Conservation (phyloP, 2,888 invertebrate species). For the Cerceris ruficornis region DNA sequence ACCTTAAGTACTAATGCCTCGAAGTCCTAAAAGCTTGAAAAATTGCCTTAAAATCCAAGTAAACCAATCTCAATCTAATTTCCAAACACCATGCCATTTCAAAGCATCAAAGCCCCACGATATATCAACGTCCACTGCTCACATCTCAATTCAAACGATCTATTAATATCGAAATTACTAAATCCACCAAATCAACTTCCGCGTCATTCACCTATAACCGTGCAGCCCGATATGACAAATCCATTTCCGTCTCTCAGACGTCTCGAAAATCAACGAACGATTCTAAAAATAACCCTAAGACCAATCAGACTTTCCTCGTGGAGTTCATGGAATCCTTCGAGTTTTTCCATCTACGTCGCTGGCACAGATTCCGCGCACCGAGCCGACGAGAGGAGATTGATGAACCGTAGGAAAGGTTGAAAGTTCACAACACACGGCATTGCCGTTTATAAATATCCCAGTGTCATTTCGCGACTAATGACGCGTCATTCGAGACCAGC, state of each 20-base stretch:
- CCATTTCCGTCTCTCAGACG: background rate
- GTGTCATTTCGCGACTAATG: background rate
- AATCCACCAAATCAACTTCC: too few species aligned
- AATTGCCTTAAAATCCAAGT: too few species aligned
- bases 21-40: too few species aligned
- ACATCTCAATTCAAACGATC: too few species aligned
- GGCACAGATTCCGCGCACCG: slow-evolving; percentile 1
- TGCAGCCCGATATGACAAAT: too few species aligned
- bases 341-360: background rate
- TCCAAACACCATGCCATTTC: too few species aligned
- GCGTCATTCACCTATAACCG: too few species aligned
- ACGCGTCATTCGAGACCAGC: background rate
- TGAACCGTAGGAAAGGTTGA: slow-evolving; percentile 18
- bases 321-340: slow-evolving; percentile 17
- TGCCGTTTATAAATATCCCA: background rate
- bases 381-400: background rate
- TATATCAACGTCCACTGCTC: too few species aligned
- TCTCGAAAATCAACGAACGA: background rate
- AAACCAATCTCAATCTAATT: too few species aligned
- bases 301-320: background rate
- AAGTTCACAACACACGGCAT: slow-evolving; percentile 1
- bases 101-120: too few species aligned
- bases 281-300: background rate
- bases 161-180: too few species aligned
- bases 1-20: too few species aligned